Percentiles rank a stretch among this genome's conserved stretches.
Evolutionary conservation across 2,888 invertebrate species (phyloP).

Genomic region (Leuctra nigra): DNA sequence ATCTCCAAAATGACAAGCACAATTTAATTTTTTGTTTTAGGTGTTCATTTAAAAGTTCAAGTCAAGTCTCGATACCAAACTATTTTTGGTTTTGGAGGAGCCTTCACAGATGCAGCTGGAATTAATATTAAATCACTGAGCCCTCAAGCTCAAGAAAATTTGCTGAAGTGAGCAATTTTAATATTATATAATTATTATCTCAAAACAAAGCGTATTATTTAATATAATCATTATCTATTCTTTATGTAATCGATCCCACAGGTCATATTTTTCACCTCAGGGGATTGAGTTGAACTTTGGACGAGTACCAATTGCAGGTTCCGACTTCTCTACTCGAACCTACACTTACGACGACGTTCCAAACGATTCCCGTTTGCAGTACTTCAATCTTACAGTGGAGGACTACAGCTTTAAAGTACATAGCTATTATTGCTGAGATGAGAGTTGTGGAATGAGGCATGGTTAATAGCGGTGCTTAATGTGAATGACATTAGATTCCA

Average conservation of each 20-base stretch:
- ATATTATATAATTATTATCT: too few species aligned
- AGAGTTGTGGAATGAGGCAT: too few species aligned
- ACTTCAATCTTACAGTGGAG: constrained; percentile 39
- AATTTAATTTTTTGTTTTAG: constrained; percentile 1
- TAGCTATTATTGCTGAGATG: too few species aligned
- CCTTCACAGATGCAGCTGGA: constrained; percentile 44
- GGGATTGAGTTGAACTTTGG: constrained; percentile 48
- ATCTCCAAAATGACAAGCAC: background rate
- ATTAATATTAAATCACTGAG: constrained; percentile 40
- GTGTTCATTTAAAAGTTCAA: constrained; percentile 23
- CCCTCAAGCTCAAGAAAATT: constrained; percentile 22
- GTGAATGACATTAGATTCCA: constrained; percentile 22
- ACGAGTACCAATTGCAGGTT: constrained; percentile 49
- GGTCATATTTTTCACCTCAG: constrained; percentile 40
- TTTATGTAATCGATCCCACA: too few species aligned
- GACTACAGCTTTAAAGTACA: constrained; percentile 5
- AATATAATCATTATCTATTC: too few species aligned
- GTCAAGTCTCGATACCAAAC: constrained; percentile 34
- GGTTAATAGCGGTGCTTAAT: too few species aligned
- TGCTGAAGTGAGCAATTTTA: constrained; percentile 22
- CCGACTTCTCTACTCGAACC: constrained; percentile 48
- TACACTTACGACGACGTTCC: constrained; percentile 47
- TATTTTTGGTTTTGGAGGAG: constrained; percentile 43
- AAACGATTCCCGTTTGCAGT: constrained; percentile 37
- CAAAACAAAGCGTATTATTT: too few species aligned